Evolutionary conservation across 2,113 vertebrate species (phyloP), one percentile per base, ranked within the genome.

Genomic region (Apeltes quadracus): DNA sequence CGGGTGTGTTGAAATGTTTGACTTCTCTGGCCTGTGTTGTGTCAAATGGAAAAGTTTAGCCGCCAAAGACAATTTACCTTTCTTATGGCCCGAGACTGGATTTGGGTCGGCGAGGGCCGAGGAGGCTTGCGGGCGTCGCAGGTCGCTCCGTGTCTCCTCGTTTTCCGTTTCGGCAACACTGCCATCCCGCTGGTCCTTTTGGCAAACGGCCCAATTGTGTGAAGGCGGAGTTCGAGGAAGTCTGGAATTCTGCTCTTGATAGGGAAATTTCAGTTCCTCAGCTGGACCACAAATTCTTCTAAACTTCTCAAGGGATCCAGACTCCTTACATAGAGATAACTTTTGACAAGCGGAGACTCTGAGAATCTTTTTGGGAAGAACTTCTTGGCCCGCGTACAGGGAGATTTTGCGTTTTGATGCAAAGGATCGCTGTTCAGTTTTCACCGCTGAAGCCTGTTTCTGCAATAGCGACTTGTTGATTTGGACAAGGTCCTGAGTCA

Each of bases 251-350:
- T 36, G 50, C 15, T 57, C 63, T 38, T 18, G n/a, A 67, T 13
- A 32, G 3, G 36, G 34, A 9, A 71, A 22, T 71, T 86, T 75
- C 2, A 34, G 13, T 36, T 80, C 61, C 59, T 62, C 32, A 55
- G 81, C 59, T 54, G 89, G 94, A 18, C 93, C 94, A 82, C 94
- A 97, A 0, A 77, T 85, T 82, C 95, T 95, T 87, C 94, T 95
- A 87, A 99, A 99, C 80, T 88, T 95, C 72, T 98, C 96, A 62
- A 99, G 93, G 0, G 97, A 96, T 46, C 95, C 95, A 29, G 90
- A 58, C 20, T 94, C 92, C 14, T 83, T 74, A 71, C 72, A 72
- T 66, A 94, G 84, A 38, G 89, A 89, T 70, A 96, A 79, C 81
- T 91, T 92, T 91, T 69, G 79, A 55, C 15, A 7, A 13, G 76